These are phyloP conservation scores for Agrenia bidenticulata DNA, from an alignment of 2,888 invertebrate genomes.

Conservation along the genomic window DNA sequence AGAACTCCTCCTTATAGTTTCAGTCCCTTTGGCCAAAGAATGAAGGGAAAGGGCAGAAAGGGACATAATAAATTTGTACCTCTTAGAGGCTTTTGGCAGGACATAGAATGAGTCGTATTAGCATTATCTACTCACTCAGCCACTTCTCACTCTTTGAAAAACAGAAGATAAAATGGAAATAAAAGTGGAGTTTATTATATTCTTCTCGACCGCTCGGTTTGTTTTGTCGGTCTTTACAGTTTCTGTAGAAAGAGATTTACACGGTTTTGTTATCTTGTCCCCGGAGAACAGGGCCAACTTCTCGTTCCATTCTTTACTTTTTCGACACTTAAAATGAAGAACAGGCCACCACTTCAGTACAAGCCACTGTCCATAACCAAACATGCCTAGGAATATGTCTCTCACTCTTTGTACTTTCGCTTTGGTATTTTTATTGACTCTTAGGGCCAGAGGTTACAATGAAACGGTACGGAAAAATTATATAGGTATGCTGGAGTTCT, in stretches of 20 bases:
- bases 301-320: conserved; percentile 13
- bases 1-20: too few species aligned
- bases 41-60: conserved; percentile 10
- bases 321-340: conserved; percentile 6
- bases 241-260: conserved; percentile 2
- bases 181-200: conserved; percentile 6
- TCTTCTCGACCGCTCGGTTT: conserved; percentile 7
- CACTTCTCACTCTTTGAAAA: conserved; percentile 15
- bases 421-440: too few species aligned
- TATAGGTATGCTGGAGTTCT: too few species aligned
- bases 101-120: conserved; percentile 7
- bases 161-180: conserved; percentile 16
- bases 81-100: neutral
- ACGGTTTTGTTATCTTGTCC: conserved; percentile 1
- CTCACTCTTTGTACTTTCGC: too few species aligned
- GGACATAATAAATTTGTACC: conserved; percentile 16
- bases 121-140: conserved; percentile 8
- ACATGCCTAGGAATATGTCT: neutral
- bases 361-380: neutral
- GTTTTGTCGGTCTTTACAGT: conserved; percentile 8
- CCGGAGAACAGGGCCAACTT: neutral
- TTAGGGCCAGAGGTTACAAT: too few species aligned
- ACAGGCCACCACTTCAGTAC: neutral
- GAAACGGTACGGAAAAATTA: too few species aligned
- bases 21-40: conserved; percentile 4